These are phyloP conservation scores for Gasteruption jaculator DNA, from an alignment of 2,888 invertebrate genomes.

Conservation along the genomic window DNA sequence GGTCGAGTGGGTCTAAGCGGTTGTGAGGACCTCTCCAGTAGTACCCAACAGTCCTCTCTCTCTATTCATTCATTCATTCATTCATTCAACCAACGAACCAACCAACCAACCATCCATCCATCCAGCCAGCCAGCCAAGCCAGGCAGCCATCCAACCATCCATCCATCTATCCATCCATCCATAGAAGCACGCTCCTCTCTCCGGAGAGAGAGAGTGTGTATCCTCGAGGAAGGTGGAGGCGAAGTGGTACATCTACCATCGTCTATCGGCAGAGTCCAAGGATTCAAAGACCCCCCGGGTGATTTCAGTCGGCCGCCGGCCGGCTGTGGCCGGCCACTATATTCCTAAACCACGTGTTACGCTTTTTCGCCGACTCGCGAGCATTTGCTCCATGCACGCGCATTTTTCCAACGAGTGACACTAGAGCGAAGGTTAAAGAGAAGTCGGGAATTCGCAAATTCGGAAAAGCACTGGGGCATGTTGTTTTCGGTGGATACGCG, in stretches of 20 bases:
- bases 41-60: constrained; percentile 49
- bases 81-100: constrained; percentile 41
- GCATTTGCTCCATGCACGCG: too few species aligned
- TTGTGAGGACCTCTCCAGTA: constrained; percentile 52
- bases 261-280: constrained; percentile 46
- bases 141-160: constrained; percentile 20
- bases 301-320: constrained; percentile 51
- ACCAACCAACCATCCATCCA: constrained; percentile 31
- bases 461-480: too few species aligned
- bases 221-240: constrained; percentile 45
- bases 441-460: too few species aligned
- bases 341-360: constrained; percentile 24
- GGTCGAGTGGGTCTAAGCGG: constrained; percentile 52
- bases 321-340: constrained; percentile 49
- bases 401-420: too few species aligned
- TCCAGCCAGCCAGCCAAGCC: constrained; percentile 16
- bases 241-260: constrained; percentile 47
- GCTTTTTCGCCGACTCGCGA: too few species aligned
- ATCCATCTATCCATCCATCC: constrained; percentile 29
- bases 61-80: constrained; percentile 39
- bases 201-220: constrained; percentile 34
- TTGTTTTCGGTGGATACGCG: too few species aligned
- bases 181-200: constrained; percentile 17
- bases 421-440: too few species aligned
- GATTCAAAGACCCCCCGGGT: constrained; percentile 46